phyloP scores from a whole-genome alignment of 2,888 invertebrate species.

The Alentia gelatinosa region DNA sequence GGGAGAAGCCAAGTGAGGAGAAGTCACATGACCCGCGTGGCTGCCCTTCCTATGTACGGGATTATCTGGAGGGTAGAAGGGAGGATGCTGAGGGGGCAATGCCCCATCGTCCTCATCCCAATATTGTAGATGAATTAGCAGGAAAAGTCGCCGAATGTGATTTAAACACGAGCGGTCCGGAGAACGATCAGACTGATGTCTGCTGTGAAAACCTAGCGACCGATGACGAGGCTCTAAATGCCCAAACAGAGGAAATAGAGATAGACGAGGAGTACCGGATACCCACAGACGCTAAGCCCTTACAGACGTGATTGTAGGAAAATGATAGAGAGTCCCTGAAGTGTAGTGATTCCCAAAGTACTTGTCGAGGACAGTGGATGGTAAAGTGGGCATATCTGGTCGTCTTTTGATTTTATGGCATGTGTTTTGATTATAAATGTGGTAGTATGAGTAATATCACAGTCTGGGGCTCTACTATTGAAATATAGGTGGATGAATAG shows the following conservation, averaged over 20 bases:
- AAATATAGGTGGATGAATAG: too few species aligned
- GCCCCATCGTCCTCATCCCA: conserved; percentile 75
- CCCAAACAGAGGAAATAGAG: conserved; percentile 58
- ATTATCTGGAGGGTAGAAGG: conserved; percentile 66
- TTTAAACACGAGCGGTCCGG: background rate
- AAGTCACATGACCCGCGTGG: conserved; percentile 76
- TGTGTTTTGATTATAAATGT: too few species aligned
- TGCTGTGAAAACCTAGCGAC: conserved; percentile 47
- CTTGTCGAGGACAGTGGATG: too few species aligned
- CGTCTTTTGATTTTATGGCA: too few species aligned
- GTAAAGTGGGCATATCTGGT: too few species aligned
- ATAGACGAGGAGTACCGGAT: conserved; percentile 68
- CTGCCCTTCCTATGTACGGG: conserved; percentile 71
- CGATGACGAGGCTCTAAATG: conserved; percentile 57
- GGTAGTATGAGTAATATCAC: too few species aligned
- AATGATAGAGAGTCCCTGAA: too few species aligned
- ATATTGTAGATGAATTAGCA: conserved; percentile 70
- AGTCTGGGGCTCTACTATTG: too few species aligned
- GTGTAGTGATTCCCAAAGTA: too few species aligned
- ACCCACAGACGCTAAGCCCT: conserved; percentile 62
- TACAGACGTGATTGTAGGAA: background rate
- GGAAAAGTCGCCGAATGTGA: conserved; percentile 61
- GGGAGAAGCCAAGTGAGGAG: conserved; percentile 68
- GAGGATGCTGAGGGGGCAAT: background rate
- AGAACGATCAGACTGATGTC: background rate